Percentiles rank a stretch among this genome's conserved stretches.
Evolutionary conservation across 1,140 invertebrate genomes (phyloP).

Genomic region (Aphidius gifuensis): DNA sequence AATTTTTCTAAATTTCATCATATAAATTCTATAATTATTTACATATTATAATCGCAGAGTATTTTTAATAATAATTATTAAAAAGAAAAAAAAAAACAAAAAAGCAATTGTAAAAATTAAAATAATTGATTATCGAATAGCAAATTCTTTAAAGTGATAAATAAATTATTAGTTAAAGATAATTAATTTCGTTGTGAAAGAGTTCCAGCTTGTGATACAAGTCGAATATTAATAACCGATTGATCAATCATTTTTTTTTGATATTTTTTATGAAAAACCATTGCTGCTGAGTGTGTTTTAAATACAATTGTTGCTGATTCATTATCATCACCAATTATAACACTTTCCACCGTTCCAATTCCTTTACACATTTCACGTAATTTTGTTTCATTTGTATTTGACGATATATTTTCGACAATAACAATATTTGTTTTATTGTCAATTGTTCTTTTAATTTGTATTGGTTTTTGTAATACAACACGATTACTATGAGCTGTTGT

Average conservation of each 20-base stretch:
- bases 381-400: conserved; percentile 55
- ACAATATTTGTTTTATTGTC: conserved; percentile 51
- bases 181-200: neutral
- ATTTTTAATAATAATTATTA: too few species aligned
- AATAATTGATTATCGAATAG: too few species aligned
- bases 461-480: conserved; percentile 47
- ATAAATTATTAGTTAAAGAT: too few species aligned
- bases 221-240: conserved; percentile 57
- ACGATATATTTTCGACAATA: conserved; percentile 57
- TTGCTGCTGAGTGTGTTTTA: conserved; percentile 57
- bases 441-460: conserved; percentile 29
- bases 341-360: conserved; percentile 56
- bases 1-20: too few species aligned
- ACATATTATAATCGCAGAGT: too few species aligned
- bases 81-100: too few species aligned
- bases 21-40: too few species aligned
- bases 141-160: too few species aligned
- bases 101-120: too few species aligned
- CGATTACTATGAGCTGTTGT: conserved; percentile 34
- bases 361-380: conserved; percentile 57
- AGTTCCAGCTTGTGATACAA: conserved; percentile 39
- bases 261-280: conserved; percentile 61
- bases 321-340: conserved; percentile 54
- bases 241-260: conserved; percentile 60
- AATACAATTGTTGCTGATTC: conserved; percentile 58